Evolutionary conservation across 2,888 invertebrate species (phyloP), one percentile per base, ranked within the genome.

Genomic region (Aleiodes alternator): DNA sequence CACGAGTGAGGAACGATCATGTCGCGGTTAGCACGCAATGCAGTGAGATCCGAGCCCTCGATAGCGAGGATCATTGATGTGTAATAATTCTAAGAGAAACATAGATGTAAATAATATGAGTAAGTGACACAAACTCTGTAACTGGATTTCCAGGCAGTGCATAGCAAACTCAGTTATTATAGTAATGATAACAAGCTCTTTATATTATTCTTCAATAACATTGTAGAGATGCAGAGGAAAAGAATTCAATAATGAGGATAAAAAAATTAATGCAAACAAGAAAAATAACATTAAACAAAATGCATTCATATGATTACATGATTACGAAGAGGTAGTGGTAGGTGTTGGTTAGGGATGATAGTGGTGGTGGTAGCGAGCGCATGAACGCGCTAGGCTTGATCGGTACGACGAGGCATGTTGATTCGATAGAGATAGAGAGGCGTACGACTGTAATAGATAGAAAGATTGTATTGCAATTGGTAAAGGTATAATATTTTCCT

Each of bases 391-490:
- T 57, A 38, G 70, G 16, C 43, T 43, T 43, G 29, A 57, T 9
- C 12, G 12, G 57, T 73, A 69, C 72, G 72, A 73, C 51, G 43
- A 61, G 50, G 61, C 72, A 74, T 72, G 74, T 61, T 69, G 23
- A 71, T 64, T 69, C 51, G 9, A 61, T 72, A 72, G 69, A 73
- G 56, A 75, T 73, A 76, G 53, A 76, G 53, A 64, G 51, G 61
- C 53, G 69, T 66, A 75, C 64, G 76, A 72, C 61, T 70, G 81
- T 84, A 86, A 86, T 87, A 85, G 86, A 85, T 84, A 85, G 87
- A 86, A 82, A 85, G 85, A 87, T 88, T 85, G 86, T 84, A 81
- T 85, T 82, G 84, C 86, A 85, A 87, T 87, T 84, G 87, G 84
- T 84, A 80, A 81, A 82, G 78, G 76, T 82, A 85, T 85, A 84